Base-by-base conservation (phyloP, 2,113 vertebrate genomes). In the Sinocyclocheilus anophthalmus region DNA sequence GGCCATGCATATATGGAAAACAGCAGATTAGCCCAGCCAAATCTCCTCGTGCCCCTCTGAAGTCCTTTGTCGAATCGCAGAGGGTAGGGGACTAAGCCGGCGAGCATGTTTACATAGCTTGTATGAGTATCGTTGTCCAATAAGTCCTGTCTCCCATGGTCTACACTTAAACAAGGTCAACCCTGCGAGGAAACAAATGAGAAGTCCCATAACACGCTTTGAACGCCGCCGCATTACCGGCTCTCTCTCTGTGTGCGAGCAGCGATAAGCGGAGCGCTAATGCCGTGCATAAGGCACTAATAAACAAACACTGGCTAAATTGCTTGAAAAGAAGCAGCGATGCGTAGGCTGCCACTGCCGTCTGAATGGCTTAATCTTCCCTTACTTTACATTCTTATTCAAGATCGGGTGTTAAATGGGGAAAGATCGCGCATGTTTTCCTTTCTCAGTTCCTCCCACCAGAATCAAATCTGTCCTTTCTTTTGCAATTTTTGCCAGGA, bases 281-380 rank as follows among this genome's bases (percentile, higher is more conserved):
- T 93, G 91, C 94, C 83, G 69, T 55, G 90, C 92, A 87, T 91
- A 93, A 94, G 92, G 92, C 94, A 93, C 94, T 95, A 96, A 95
- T 95, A 95, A 96, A 95, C 95, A 96, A 96, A 95, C 94, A 94
- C 90, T 92, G 93, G 95, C 94, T 95, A 95, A 93, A 96, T 94
- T 94, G 91, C 88, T 91, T 94, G 94, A 95, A 95, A 94, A 91
- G 92, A 92, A 83, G 88, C 93, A 82, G 87, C 91, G 94, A 93
- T 94, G 95, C 93, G 87, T 93, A 91, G 91, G 90, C 91, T 90
- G 90, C 87, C 76, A 76, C 86, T 84, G 87, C 87, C 89, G 90
- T 90, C 92, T 94, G 92, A 94, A 94, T 94, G 90, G 92, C 93
- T 94, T 95, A 95, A 95, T 95, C 95, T 93, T 88, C 90, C 89